A percentile compares a stretch with the other conserved stretches of the same genome.
These are phyloP conservation scores for Cheilosia soror DNA, from an alignment of 2,888 invertebrate species.

Conservation along the genomic window DNA sequence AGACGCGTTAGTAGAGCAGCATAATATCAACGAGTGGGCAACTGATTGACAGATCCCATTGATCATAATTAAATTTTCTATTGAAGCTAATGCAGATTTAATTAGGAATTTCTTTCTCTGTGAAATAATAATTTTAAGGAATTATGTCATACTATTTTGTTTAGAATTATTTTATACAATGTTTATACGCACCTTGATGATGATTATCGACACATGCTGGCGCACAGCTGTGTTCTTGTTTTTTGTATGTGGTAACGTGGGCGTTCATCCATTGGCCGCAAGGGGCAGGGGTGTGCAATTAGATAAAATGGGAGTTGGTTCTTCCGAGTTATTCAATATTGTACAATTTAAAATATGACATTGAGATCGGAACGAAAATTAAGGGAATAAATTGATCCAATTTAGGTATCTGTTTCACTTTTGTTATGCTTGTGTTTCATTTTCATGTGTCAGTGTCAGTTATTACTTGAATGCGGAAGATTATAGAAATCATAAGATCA, in stretches of 20 bases:
- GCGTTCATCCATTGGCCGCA: neutral
- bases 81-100: constrained; percentile 34
- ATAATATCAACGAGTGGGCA: constrained; percentile 24
- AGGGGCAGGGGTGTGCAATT: neutral
- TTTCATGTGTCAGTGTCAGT: too few species aligned
- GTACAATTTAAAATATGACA: neutral
- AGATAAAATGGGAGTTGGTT: constrained; percentile 25
- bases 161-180: neutral
- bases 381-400: too few species aligned
- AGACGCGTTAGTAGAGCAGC: neutral
- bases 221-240: neutral
- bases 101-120: constrained; percentile 1
- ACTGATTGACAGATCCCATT: constrained; percentile 33
- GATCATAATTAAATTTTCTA: constrained; percentile 4
- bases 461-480: too few species aligned
- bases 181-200: constrained; percentile 10
- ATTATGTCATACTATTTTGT: constrained; percentile 14
- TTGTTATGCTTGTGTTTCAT: too few species aligned
- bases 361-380: too few species aligned
- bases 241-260: constrained; percentile 1
- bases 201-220: constrained; percentile 28
- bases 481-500: too few species aligned
- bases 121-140: neutral
- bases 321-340: neutral
- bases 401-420: too few species aligned